Percentiles rank a stretch among this genome's conserved stretches.
phyloP scores from a whole-genome alignment of 2,797 vertebrate species.

The Anguilla megastoma region DNA sequence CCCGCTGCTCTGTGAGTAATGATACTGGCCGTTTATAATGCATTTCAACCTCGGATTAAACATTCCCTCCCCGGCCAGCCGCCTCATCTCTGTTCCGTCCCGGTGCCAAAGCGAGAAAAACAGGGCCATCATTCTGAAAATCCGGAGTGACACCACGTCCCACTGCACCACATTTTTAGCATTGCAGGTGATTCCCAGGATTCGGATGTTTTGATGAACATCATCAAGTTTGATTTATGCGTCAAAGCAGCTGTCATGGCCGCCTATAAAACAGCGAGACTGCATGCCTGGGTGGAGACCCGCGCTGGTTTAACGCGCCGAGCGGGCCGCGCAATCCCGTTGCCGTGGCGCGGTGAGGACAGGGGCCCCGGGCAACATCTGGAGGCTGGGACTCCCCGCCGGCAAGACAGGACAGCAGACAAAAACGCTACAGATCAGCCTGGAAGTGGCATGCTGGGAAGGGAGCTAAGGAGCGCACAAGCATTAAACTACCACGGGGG shows the following conservation, averaged over 20 bases:
- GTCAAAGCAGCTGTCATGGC: not conserved
- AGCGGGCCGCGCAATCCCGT: conserved; percentile 3
- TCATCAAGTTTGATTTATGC: not conserved
- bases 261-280: not conserved
- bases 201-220: conserved; percentile 14
- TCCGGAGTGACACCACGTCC: not conserved
- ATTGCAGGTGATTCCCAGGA: not conserved
- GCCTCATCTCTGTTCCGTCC: not conserved
- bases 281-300: not conserved
- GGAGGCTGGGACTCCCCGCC: conserved; percentile 50
- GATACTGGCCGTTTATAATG: not conserved
- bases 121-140: not conserved
- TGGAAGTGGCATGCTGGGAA: conserved; percentile 56
- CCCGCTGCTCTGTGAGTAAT: not conserved
- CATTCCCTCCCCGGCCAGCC: not conserved
- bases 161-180: not conserved
- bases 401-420: conserved; percentile 46
- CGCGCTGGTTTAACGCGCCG: not conserved
- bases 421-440: conserved; percentile 54
- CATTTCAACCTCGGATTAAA: not conserved
- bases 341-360: not conserved
- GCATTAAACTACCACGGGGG: conserved; percentile 49
- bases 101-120: not conserved
- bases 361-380: conserved; percentile 51
- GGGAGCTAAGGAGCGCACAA: conserved; percentile 46